Evolutionary conservation across 2,888 invertebrate species (phyloP).

Genomic region (Eutolmus rufibarbis): DNA sequence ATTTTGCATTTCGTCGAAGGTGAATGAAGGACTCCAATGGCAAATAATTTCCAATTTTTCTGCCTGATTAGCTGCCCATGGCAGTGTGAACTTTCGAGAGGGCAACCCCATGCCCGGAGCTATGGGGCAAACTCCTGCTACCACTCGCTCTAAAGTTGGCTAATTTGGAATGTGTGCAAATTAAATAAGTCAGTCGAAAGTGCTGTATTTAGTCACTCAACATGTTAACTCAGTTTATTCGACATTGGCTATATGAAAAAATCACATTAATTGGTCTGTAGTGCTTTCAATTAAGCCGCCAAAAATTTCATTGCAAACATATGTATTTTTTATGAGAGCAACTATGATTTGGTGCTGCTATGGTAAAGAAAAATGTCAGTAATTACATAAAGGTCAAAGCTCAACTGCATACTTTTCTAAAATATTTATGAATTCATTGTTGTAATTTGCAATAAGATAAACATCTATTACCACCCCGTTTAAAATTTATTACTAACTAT

Average conservation of each 20-base stretch:
- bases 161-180: background rate
- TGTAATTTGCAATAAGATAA: background rate
- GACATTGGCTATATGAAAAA: too few species aligned
- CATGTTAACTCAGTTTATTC: too few species aligned
- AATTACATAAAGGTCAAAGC: too few species aligned
- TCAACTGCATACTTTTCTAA: too few species aligned
- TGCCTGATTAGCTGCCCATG: background rate
- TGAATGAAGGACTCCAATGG: background rate
- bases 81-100: background rate
- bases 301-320: background rate
- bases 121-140: background rate
- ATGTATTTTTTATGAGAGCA: too few species aligned
- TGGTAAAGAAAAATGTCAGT: too few species aligned
- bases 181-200: background rate
- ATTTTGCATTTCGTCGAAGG: constrained; percentile 2
- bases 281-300: background rate
- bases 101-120: background rate
- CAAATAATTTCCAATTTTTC: constrained; percentile 4
- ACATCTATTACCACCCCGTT: too few species aligned
- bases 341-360: too few species aligned
- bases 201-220: too few species aligned
- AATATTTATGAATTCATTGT: background rate
- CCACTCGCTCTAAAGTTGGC: background rate
- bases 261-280: background rate
- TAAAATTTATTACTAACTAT: background rate